phyloP scores from a whole-genome alignment of 2,113 vertebrate species.

The Thamnaconus septentrionalis region DNA sequence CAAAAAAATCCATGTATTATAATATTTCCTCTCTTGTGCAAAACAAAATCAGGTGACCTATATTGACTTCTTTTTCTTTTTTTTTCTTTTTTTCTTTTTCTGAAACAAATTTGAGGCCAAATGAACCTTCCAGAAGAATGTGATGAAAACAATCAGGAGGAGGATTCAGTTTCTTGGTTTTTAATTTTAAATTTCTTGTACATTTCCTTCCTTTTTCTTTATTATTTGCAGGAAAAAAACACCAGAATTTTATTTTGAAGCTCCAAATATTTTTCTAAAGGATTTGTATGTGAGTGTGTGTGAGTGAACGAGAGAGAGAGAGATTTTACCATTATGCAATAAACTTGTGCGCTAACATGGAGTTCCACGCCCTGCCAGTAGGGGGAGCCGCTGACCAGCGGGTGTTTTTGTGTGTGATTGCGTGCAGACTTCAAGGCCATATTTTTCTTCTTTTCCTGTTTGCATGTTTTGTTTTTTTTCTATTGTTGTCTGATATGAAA shows the following conservation, averaged over 20 bases:
- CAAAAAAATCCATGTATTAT: too few relatives aligned
- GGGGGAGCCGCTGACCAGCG: slow-evolving; percentile 68
- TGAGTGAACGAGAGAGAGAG: neutral
- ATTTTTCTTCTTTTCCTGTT: slow-evolving; percentile 65
- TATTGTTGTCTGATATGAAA: slow-evolving; percentile 57
- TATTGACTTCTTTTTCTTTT: too few relatives aligned
- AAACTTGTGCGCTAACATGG: slow-evolving; percentile 32
- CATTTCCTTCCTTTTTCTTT: too few relatives aligned
- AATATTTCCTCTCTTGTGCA: too few relatives aligned
- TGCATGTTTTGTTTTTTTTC: slow-evolving; percentile 25
- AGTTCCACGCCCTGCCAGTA: slow-evolving; percentile 62
- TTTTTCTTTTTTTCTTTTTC: too few relatives aligned
- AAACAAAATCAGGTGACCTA: too few relatives aligned
- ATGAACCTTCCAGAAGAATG: too few relatives aligned
- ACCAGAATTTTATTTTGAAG: neutral
- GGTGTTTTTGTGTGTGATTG: neutral
- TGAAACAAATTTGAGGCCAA: too few relatives aligned
- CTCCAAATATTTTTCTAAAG: neutral
- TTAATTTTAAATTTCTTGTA: too few relatives aligned
- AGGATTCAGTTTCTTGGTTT: too few relatives aligned
- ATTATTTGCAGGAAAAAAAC: neutral
- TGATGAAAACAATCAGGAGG: too few relatives aligned
- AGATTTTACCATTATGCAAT: slow-evolving; percentile 43
- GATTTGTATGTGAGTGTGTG: neutral
- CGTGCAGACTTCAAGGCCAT: slow-evolving; percentile 58